Conservation (phyloP, 2,113 vertebrate genomes). For the Onychostruthus taczanowskii region DNA sequence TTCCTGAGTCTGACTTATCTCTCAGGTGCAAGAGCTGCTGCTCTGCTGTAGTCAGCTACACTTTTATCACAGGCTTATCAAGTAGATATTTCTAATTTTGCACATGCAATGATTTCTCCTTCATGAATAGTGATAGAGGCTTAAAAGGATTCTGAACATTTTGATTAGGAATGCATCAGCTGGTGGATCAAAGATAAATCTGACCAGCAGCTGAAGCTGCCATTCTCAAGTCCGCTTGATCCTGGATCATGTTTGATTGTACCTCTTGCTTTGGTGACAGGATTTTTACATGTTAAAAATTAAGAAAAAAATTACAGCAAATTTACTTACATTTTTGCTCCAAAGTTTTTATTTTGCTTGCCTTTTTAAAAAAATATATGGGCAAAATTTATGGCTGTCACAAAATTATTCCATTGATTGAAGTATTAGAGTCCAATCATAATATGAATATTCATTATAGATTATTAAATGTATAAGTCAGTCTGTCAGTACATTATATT, state of each 20-base stretch:
- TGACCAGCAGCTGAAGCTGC: background rate
- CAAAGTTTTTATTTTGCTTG: background rate
- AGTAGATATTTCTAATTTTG: constrained; percentile 35
- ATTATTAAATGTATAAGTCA: background rate
- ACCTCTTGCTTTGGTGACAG: background rate
- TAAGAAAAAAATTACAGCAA: background rate
- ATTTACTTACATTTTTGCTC: background rate
- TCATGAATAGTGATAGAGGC: constrained; percentile 46
- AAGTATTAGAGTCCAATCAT: background rate
- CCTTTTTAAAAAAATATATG: background rate
- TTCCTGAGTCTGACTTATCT: background rate
- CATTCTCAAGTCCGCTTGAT: background rate
- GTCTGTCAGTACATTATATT: background rate
- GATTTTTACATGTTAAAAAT: background rate
- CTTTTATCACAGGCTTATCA: constrained; percentile 35
- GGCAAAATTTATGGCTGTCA: background rate
- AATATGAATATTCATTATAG: background rate
- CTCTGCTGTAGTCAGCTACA: constrained; percentile 19
- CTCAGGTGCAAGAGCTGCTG: background rate
- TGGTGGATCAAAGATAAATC: background rate
- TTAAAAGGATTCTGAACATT: constrained; percentile 6
- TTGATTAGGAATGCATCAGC: constrained; percentile 11
- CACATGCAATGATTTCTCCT: constrained; percentile 13
- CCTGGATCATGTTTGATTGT: background rate
- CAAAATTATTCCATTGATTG: background rate